A percentile compares a stretch with the other conserved stretches of the same genome.
phyloP scores from a whole-genome alignment of 2,888 invertebrate species.

The Stenurella melanura region DNA sequence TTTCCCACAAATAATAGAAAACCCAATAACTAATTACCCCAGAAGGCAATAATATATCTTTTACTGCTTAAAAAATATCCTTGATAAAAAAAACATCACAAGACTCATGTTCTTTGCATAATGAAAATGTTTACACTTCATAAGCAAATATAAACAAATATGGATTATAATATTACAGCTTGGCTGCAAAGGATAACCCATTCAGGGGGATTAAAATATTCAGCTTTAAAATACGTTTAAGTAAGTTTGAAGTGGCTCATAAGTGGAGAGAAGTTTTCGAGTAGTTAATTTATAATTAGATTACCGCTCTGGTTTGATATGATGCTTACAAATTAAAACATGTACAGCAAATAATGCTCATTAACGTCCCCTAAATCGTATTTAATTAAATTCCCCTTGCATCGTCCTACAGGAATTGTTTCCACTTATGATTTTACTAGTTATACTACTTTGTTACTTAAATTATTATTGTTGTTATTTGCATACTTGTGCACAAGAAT shows the following conservation, averaged over 20 bases:
- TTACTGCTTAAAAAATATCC: background rate
- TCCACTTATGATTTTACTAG: no score
- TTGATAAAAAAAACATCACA: background rate
- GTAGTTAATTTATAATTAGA: slow-evolving; percentile 34
- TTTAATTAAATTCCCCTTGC: slow-evolving; percentile 33
- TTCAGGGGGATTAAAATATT: slow-evolving; percentile 45
- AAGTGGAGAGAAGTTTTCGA: slow-evolving; percentile 35
- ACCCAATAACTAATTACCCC: no score
- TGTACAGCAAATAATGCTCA: slow-evolving; percentile 37
- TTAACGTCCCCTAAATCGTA: slow-evolving; percentile 38
- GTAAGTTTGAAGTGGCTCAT: slow-evolving; percentile 39
- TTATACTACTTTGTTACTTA: no score
- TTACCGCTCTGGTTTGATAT: slow-evolving; percentile 35
- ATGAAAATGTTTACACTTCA: background rate
- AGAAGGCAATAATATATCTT: no score
- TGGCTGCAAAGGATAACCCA: slow-evolving; percentile 19
- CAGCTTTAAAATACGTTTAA: slow-evolving; percentile 44
- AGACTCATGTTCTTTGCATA: background rate
- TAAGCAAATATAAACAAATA: slow-evolving; percentile 39
- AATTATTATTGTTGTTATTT: no score
- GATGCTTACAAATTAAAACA: slow-evolving; percentile 42
- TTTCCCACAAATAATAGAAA: no score
- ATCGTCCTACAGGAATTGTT: background rate
- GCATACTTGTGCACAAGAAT: no score
- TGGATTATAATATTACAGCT: slow-evolving; percentile 34